Evolutionary conservation across 1,140 invertebrate genomes (phyloP).

Genomic region (Zaprionus ornatus): DNA sequence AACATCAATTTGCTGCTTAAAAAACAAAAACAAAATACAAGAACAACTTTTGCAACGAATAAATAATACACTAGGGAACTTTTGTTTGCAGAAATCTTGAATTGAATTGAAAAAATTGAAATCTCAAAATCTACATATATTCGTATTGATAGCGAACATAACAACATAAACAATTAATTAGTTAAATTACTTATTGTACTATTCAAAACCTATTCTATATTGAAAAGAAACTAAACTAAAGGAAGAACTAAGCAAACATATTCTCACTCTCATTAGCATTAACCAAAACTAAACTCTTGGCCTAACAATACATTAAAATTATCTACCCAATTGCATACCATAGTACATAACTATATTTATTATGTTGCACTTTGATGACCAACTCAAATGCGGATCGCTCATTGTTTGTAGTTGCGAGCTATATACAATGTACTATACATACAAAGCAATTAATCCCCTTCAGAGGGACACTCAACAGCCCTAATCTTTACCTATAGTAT

Average conservation of each 20-base stretch:
- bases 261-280: constrained; percentile 62
- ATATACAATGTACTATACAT: neutral
- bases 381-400: neutral
- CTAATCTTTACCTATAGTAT: neutral
- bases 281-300: constrained; percentile 80
- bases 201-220: constrained; percentile 34
- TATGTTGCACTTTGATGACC: constrained; percentile 21
- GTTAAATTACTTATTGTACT: constrained; percentile 45
- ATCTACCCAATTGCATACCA: constrained; percentile 7
- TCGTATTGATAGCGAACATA: constrained; percentile 18
- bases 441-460: neutral
- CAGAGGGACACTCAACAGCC: neutral
- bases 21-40: constrained; percentile 17
- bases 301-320: constrained; percentile 48
- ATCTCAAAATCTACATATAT: neutral
- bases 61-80: constrained; percentile 23
- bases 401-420: constrained; percentile 11
- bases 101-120: neutral
- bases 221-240: constrained; percentile 17
- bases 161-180: constrained; percentile 27
- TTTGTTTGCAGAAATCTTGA: constrained; percentile 17
- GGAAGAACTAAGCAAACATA: constrained; percentile 45
- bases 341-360: constrained; percentile 13
- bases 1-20: constrained; percentile 35
- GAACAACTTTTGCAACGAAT: constrained; percentile 33